phyloP scores from a whole-genome alignment of 1,140 invertebrate genomes.

The Gonioctena quinquepunctata region DNA sequence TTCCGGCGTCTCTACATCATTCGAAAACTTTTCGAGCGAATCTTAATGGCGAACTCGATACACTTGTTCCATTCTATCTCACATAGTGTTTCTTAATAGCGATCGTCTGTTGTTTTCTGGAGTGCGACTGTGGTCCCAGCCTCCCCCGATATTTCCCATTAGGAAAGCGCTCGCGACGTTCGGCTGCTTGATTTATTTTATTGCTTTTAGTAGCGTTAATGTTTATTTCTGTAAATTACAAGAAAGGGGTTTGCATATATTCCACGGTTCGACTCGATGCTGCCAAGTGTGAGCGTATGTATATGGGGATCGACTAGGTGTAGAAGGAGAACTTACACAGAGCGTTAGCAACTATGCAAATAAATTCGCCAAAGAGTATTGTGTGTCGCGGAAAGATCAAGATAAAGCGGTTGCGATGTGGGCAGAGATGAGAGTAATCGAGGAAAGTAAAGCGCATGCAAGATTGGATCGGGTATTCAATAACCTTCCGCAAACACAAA shows the following conservation, averaged over 20 bases:
- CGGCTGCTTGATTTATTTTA: conserved; percentile 55
- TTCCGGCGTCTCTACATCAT: background rate
- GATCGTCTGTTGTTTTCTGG: conserved; percentile 36
- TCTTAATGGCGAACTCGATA: background rate
- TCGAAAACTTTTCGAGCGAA: background rate
- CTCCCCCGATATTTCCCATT: conserved; percentile 45
- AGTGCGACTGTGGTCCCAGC: conserved; percentile 21
- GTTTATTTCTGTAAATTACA: conserved; percentile 56
- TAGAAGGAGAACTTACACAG: background rate
- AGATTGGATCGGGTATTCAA: too few species aligned
- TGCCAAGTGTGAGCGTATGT: conserved; percentile 10
- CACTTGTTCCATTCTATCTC: conserved; percentile 12
- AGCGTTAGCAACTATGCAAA: conserved; percentile 23
- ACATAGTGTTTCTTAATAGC: conserved; percentile 20
- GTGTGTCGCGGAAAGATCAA: background rate
- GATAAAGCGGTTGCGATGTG: background rate
- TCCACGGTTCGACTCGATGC: background rate
- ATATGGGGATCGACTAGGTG: conserved; percentile 8
- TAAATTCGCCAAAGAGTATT: conserved; percentile 19
- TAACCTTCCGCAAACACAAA: too few species aligned
- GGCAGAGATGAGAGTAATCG: background rate
- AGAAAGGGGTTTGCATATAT: conserved; percentile 53
- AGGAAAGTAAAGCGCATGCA: background rate
- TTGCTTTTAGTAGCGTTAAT: conserved; percentile 56
- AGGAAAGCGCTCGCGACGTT: conserved; percentile 46